phyloP scores from a whole-genome alignment of 2,888 invertebrate species.

The Drosophila bunnanda region DNA sequence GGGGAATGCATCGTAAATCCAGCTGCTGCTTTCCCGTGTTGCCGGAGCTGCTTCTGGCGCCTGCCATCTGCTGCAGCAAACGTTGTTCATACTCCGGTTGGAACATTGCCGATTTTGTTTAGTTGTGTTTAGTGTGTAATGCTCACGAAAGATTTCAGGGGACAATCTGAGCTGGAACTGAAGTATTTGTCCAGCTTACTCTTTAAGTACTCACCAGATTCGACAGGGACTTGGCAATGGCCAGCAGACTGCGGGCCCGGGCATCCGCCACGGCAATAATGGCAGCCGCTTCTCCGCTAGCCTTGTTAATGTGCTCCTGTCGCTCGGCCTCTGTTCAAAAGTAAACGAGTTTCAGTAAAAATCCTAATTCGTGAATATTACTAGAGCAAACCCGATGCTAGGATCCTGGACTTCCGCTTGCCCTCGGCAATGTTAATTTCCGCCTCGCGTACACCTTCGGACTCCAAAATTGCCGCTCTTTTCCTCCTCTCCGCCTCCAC shows the following conservation, averaged over 20 bases:
- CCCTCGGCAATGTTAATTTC: constrained; percentile 99
- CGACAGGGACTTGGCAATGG: constrained; percentile 89
- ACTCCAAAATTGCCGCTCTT: constrained; percentile 97
- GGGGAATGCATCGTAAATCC: constrained; percentile 37
- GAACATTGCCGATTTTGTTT: constrained; percentile 29
- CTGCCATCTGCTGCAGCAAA: constrained; percentile 17
- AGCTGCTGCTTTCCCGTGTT: constrained; percentile 13
- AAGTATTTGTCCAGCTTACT: neutral
- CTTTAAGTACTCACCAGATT: constrained; percentile 47
- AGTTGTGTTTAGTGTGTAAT: constrained; percentile 7
- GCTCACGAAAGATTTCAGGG: constrained; percentile 13
- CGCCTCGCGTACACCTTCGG: constrained; percentile 95
- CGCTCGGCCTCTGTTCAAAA: constrained; percentile 92
- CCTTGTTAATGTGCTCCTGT: constrained; percentile 97
- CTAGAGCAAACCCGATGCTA: constrained; percentile 90
- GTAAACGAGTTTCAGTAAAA: neutral
- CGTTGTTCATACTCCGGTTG: constrained; percentile 45
- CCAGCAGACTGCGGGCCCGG: constrained; percentile 91
- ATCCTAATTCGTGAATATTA: neutral
- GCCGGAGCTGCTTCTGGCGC: neutral
- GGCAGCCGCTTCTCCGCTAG: constrained; percentile 95
- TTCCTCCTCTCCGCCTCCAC: constrained; percentile 99
- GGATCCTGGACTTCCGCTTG: constrained; percentile 94
- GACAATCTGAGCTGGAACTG: neutral
- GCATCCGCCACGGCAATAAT: constrained; percentile 96